phyloP scores from a whole-genome alignment of 2,113 vertebrate genomes.

The Brevimyrus niger region DNA sequence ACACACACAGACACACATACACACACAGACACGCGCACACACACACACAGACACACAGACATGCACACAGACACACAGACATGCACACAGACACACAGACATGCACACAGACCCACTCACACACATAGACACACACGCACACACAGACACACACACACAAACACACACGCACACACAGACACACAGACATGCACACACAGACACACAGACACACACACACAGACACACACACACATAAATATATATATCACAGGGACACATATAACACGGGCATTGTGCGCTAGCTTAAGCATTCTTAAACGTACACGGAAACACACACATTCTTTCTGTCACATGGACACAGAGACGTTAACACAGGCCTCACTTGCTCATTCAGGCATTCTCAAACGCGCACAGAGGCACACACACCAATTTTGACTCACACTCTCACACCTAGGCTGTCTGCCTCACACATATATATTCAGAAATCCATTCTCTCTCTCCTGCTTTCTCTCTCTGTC shows the following conservation, averaged over 20 bases:
- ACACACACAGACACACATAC: not conserved
- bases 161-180: not conserved
- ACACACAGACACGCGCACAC: constrained; percentile 52
- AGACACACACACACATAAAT: not conserved
- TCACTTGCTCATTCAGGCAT: constrained; percentile 34
- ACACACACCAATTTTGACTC: constrained; percentile 48
- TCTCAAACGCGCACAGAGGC: constrained; percentile 16
- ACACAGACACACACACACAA: not conserved
- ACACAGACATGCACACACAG: not conserved
- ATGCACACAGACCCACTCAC: not conserved
- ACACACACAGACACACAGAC: constrained; percentile 24
- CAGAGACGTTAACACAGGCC: not conserved
- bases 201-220: constrained; percentile 29
- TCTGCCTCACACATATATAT: not conserved
- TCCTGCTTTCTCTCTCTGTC: not conserved
- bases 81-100: not conserved
- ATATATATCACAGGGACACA: not conserved
- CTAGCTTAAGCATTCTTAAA: constrained; percentile 33
- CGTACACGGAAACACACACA: constrained; percentile 51
- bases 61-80: constrained; percentile 36
- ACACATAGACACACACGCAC: not conserved
- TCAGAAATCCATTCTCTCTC: not conserved
- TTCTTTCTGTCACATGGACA: constrained; percentile 27
- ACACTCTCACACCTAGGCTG: constrained; percentile 11
- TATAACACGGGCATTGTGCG: not conserved